These are phyloP conservation scores for Rhagium mordax DNA, from an alignment of 2,888 invertebrate genomes.

Conservation along the genomic window DNA sequence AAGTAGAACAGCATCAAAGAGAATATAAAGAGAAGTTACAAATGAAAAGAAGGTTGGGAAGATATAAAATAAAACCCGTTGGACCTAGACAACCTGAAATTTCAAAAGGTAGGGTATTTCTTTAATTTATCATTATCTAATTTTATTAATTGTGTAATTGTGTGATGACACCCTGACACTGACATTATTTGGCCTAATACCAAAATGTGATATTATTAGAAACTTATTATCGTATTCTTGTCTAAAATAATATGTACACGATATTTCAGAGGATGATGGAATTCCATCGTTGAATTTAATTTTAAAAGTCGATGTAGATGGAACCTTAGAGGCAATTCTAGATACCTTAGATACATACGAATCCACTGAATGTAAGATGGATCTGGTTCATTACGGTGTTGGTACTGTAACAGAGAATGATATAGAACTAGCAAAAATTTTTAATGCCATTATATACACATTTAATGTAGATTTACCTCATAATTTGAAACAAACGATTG, in stretches of 20 bases:
- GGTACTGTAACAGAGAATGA: constrained; percentile 90
- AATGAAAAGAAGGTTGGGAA: constrained; percentile 76
- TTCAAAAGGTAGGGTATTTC: constrained; percentile 51
- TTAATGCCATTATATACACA: constrained; percentile 87
- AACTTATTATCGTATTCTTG: too few species aligned
- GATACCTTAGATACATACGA: constrained; percentile 92
- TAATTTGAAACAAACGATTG: constrained; percentile 72
- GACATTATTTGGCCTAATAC: too few species aligned
- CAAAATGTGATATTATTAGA: too few species aligned
- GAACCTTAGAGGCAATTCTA: constrained; percentile 95
- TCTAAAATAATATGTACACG: neutral
- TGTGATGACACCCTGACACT: too few species aligned
- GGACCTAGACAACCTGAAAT: constrained; percentile 77
- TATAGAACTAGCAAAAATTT: constrained; percentile 84
- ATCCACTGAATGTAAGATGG: constrained; percentile 82
- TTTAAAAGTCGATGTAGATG: constrained; percentile 92
- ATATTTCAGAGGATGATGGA: constrained; percentile 55
- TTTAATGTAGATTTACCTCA: constrained; percentile 84
- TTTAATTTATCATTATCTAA: too few species aligned
- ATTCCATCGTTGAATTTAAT: constrained; percentile 65
- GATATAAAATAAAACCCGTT: constrained; percentile 71
- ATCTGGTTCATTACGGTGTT: constrained; percentile 92
- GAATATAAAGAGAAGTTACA: constrained; percentile 77
- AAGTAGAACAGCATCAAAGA: constrained; percentile 77
- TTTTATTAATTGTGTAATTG: too few species aligned